Percentiles rank a stretch among this genome's conserved stretches.
phyloP scores from a whole-genome alignment of 2,888 invertebrate species.

The Troglohyphantes excavatus region DNA sequence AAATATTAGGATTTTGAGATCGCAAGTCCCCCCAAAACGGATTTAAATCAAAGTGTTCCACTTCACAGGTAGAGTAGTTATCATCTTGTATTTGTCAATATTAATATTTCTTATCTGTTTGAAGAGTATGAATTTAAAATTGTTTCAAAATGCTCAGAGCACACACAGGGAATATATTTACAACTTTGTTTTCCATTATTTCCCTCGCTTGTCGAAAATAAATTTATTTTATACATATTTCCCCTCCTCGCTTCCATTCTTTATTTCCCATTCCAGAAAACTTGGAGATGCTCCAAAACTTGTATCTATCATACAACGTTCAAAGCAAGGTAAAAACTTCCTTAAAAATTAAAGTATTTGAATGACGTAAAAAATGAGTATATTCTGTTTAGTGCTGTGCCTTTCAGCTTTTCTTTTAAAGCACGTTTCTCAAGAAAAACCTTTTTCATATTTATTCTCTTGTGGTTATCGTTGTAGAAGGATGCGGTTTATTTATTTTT shows the following conservation, averaged over 20 bases:
- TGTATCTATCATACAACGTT: constrained; percentile 36
- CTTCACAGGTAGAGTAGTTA: too few relatives aligned
- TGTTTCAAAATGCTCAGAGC: too few relatives aligned
- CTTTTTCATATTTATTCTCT: constrained; percentile 36
- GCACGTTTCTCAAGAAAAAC: constrained; percentile 1
- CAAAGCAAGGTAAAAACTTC: constrained; percentile 48
- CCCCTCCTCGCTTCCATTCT: neutral
- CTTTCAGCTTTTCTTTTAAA: neutral
- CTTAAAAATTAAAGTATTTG: constrained; percentile 67
- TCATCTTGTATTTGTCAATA: too few relatives aligned
- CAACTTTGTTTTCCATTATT: too few relatives aligned
- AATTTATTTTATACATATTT: too few relatives aligned
- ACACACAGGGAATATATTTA: too few relatives aligned
- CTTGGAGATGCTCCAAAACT: constrained; percentile 47
- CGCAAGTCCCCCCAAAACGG: too few relatives aligned
- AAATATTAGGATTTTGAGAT: too few relatives aligned
- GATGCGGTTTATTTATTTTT: constrained; percentile 2
- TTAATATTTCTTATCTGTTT: too few relatives aligned
- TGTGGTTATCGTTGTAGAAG: constrained; percentile 33
- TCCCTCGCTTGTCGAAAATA: too few relatives aligned
- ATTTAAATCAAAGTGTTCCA: too few relatives aligned
- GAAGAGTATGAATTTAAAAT: too few relatives aligned
- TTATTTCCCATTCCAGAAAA: neutral
- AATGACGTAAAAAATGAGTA: constrained; percentile 39
- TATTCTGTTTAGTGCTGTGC: constrained; percentile 23